Evolutionary conservation across 1,140 invertebrate species (phyloP), one percentile per base, ranked within the genome.

Genomic region (Drosophila asahinai): DNA sequence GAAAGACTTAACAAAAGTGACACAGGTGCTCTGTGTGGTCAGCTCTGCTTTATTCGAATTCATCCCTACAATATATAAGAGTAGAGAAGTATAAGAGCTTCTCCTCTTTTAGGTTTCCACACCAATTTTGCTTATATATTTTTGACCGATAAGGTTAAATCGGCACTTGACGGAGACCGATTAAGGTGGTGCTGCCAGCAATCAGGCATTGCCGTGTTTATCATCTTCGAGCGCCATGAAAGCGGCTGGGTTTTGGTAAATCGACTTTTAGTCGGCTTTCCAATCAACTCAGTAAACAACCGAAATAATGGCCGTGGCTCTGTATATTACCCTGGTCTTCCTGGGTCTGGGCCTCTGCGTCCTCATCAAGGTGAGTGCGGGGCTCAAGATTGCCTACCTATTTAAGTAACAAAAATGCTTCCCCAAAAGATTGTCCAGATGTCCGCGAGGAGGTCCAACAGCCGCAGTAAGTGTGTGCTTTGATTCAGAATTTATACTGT

Each of bases 331-430:
- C 14, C 43, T 79, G 25, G 5, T 45, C 2, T 47, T 83, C 9
- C 12, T 80, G 8, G 8, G 48, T 4, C 42, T 82, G 30, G 83
- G 40, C 8, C 8, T 54, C 1, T 9, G 9, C 7, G 12, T 54
- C 3, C 61, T 87, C 9, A 27, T 87, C 14, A 87, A 77, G 72
- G 83, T 86, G 55, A 19, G 72, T 75, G 12, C 1, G 17, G 6
- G 14, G 4, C 12, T 25, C 6, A 0, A 11, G 19, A 17, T 19
- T 6, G 33, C 9, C 2, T 11, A 9, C 2, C 15, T 19, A 15
- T 22, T 1, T 22, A 2, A 63, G 6, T 11, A 6, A 40, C 5
- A 1, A 12, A 45, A 9, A 73, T 33, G 12, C 54, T 55, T 59
- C 9, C 22, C 15, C 12, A 55, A 42, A 73, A 76, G 73, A 19